Base-by-base conservation (phyloP, 2,888 invertebrate species). In the Azorinus chamasolen region DNA sequence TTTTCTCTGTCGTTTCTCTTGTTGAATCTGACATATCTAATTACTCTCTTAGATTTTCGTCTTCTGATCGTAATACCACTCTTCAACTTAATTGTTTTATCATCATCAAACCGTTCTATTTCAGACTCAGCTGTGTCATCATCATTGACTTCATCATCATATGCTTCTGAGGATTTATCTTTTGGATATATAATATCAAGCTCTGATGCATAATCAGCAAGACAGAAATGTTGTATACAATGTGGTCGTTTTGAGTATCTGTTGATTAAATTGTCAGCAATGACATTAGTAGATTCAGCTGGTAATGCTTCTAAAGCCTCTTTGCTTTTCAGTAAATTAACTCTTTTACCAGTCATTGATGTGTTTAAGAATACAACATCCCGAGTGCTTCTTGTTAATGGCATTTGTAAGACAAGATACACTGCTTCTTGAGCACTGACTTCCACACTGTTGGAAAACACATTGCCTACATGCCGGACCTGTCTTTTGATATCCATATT, bases 401-500 rank as follows among this genome's bases (percentile, higher is more conserved):
- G 50, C 32, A 62, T 12, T 18, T 68, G 63, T 22, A 62, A 43
- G 2, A 18, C 24, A 10, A 61, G 24, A 27, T 61, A 61, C 10
- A 50, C 68, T n/a, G 65, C 72, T 54, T 72, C 72, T 45, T 72
- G 72, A 22, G 72, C 72, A 66, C 66, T 66, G 10, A 72, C 46
- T 66, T 72, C 72, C 14, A 59, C 65, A 46, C 43, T 39, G 27
- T 65, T 64, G 2, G 32, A 45, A 50, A 65, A 72, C 27, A 45
- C 25, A 41, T 66, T 72, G 12, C 66, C 74, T 20, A 84, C 58
- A 24, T 46, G 32, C 45, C 62, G 58, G 8, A 84, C 54, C 16
- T 61, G 50, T 54, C 72, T 48, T 68, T 59, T 81, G 3, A 89
- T 39, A 20, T 51, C 69, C 2, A 61, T 43, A 51, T 91, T 86